phyloP scores from a whole-genome alignment of 2,113 vertebrate genomes.

The Nicator chloris region DNA sequence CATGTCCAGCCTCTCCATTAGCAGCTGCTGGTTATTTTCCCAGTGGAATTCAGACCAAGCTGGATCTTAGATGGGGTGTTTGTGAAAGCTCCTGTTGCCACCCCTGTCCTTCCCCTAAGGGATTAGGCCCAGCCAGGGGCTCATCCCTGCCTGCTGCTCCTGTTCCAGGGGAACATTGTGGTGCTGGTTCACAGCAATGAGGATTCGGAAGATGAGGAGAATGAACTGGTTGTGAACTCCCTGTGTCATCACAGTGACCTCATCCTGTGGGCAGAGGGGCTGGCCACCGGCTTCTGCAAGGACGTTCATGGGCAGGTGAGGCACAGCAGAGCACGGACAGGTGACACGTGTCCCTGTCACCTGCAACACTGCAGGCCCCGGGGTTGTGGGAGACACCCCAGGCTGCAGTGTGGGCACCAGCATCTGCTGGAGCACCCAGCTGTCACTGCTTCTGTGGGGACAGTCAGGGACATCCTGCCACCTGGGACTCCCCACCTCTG shows the following conservation, averaged over 20 bases:
- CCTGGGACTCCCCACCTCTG: background rate
- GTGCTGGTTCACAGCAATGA: constrained; percentile 74
- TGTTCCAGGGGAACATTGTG: constrained; percentile 82
- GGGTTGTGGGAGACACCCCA: rapidly evolving
- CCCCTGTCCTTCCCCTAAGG: background rate
- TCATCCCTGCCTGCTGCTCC: background rate
- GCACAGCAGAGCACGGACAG: rapidly evolving
- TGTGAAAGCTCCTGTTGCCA: background rate
- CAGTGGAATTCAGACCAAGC: background rate
- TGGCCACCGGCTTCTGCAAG: constrained; percentile 89
- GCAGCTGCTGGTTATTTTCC: background rate
- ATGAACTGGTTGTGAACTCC: constrained; percentile 74
- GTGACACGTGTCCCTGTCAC: background rate
- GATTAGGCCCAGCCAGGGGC: background rate
- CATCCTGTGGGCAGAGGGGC: constrained; percentile 82
- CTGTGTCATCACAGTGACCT: constrained; percentile 86
- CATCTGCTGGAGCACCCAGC: background rate
- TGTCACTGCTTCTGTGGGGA: background rate
- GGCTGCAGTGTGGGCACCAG: background rate
- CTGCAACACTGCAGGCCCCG: rapidly evolving
- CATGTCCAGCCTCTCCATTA: background rate
- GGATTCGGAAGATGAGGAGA: constrained; percentile 71
- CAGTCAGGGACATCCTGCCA: background rate
- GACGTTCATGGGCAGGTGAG: constrained; percentile 92
- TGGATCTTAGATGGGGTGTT: background rate